Evolutionary conservation across 2,888 invertebrate species (phyloP), one percentile per base, ranked within the genome.

Genomic region (Oxycera nigricornis): DNA sequence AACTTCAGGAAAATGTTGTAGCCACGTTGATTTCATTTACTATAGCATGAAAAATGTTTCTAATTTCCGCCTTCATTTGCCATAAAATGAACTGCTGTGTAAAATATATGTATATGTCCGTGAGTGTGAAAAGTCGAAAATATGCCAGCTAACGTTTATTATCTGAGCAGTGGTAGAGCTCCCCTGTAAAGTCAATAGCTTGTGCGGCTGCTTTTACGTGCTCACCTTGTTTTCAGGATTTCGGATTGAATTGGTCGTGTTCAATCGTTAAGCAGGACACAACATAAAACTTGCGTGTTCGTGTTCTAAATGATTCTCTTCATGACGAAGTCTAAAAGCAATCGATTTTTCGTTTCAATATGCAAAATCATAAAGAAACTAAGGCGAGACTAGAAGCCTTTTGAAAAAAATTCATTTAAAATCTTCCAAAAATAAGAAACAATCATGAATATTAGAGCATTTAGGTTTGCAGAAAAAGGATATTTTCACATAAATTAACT

Each of bases 241-340:
- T 65, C 39, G 39, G 65, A 65, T 65, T 65, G 17, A 65, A 41
- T 65, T 41, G 65, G 39, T 65, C 22, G 26, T 11, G 41, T 39
- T 41, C 24, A 30, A 61, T 30, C 24, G 24, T 35, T 39, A 65
- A 65, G 39, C 62, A 65, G 41, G 65, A 65, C 41, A 41, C 7
- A 26, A n/a, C n/a, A 65, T 65, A 65, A 61, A 65, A 24, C 41
- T 65, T 65, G 39, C 65, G 65, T 65, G 65, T 30, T 39, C 17
- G 65, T 20, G 6, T 41, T 9, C 14, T 26, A 9, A 41, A 41
- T 41, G 65, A 24, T 17, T 30, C 41, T 65, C 24, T 17, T 35
- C 30, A 35, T 31, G 31, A 30, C 24, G 20, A 35, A 35, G n/a
- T 61, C 35, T 61, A 3, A 31, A 14, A 4, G 61, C 31, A 61